Conservation (phyloP, 1,140 invertebrate genomes). For the Temnothorax longispinosus region DNA sequence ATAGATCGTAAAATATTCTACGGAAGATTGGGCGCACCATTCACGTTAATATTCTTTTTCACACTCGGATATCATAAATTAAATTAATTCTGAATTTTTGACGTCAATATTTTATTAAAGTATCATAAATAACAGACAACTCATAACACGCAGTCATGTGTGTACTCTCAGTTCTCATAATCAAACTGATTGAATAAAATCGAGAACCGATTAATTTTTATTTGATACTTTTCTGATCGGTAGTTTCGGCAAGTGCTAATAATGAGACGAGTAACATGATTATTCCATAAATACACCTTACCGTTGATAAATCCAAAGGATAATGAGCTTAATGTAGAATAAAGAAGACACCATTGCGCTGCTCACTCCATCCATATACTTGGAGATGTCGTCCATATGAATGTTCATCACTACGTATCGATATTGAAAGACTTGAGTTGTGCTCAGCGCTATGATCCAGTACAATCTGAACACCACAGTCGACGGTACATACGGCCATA, state of each 20-base stretch:
- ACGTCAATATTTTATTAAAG: neutral
- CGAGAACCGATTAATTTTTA: neutral
- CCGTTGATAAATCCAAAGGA: constrained; percentile 36
- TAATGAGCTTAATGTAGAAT: constrained; percentile 34
- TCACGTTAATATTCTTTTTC: neutral
- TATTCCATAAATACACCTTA: neutral
- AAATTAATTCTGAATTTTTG: neutral
- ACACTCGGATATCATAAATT: neutral
- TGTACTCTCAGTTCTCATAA: neutral
- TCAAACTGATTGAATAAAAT: neutral
- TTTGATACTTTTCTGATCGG: neutral
- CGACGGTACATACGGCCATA: constrained; percentile 1
- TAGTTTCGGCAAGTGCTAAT: neutral
- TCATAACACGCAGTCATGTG: neutral
- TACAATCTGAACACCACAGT: constrained; percentile 8
- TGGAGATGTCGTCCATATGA: constrained; percentile 30
- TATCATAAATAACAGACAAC: neutral
- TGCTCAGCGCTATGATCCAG: constrained; percentile 35
- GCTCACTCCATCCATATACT: constrained; percentile 38
- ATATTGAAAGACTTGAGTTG: constrained; percentile 37
- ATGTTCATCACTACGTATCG: constrained; percentile 36
- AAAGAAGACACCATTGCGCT: constrained; percentile 24
- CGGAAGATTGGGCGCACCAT: neutral
- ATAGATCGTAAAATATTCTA: constrained; percentile 43
- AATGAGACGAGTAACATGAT: neutral